A percentile compares a stretch with the other conserved stretches of the same genome.
Conservation (phyloP, 2,797 vertebrate genomes). For the Pempheris klunzingeri region DNA sequence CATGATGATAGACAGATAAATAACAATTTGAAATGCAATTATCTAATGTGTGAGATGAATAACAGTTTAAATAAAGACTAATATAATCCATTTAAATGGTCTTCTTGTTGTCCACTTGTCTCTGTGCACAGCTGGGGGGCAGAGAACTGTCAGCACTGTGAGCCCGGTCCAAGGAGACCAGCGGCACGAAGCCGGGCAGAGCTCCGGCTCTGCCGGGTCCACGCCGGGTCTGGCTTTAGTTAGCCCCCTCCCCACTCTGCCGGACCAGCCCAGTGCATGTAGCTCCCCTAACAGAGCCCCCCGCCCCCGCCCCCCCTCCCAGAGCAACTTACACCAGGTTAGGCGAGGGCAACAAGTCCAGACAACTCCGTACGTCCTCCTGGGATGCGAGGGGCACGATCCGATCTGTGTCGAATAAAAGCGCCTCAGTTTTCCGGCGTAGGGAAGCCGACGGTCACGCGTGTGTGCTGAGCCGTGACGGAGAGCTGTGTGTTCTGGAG, state of each 20-base stretch:
- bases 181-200: conserved; percentile 61
- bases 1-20: conserved; percentile 86
- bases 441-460: conserved; percentile 58
- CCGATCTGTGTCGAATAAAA: conserved; percentile 37
- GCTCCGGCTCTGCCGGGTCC: conserved; percentile 35
- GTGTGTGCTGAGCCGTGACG: too few species aligned
- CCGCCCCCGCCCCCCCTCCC: conserved; percentile 25
- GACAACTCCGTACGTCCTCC: neutral
- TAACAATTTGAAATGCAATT: conserved; percentile 89
- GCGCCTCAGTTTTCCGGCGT: conserved; percentile 53
- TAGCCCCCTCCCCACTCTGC: conserved; percentile 24
- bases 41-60: conserved; percentile 88
- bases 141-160: conserved; percentile 44
- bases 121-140: conserved; percentile 61
- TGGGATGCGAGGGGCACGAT: conserved; percentile 13
- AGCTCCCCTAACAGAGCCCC: conserved; percentile 26
- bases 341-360: conserved; percentile 32
- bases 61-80: conserved; percentile 90
- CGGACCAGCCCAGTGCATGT: conserved; percentile 33
- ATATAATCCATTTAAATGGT: conserved; percentile 88
- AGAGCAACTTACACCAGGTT: conserved; percentile 50
- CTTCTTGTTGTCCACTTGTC: conserved; percentile 85
- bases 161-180: conserved; percentile 34
- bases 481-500: conserved; percentile 59
- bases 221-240: conserved; percentile 26